Percentiles rank a stretch among this genome's conserved stretches.
These are phyloP conservation scores for Caretta caretta DNA, from an alignment of 2,113 vertebrate genomes.

Conservation along the genomic window DNA sequence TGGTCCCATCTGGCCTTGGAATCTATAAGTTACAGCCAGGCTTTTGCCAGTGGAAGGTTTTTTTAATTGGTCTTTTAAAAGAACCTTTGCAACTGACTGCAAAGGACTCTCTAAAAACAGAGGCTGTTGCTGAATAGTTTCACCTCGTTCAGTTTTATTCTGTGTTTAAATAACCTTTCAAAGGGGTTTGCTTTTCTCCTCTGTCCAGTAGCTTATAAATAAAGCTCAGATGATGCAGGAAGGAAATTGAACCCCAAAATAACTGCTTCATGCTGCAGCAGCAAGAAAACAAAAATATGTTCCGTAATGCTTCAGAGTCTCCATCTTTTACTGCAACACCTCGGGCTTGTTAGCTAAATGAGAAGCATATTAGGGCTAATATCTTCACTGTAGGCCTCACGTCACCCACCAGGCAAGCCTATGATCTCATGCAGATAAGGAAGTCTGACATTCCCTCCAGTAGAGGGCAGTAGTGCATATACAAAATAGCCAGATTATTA, in stretches of 20 bases:
- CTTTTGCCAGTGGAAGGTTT: background rate
- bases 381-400: background rate
- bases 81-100: background rate
- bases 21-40: too few species aligned
- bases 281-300: background rate
- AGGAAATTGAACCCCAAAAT: background rate
- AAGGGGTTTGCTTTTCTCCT: background rate
- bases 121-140: background rate
- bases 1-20: too few species aligned
- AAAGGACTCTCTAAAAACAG: background rate
- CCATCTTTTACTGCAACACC: background rate
- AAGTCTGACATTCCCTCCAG: background rate
- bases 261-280: background rate
- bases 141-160: background rate
- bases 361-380: background rate
- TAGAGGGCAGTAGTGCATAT: background rate
- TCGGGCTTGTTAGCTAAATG: background rate
- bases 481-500: background rate
- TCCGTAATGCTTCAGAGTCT: fast-evolving
- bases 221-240: background rate
- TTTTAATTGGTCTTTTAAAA: background rate
- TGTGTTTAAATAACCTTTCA: background rate
- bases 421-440: background rate
- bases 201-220: fast-evolving
- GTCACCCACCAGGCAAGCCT: background rate